These are phyloP conservation scores for Tragulus kanchil DNA, from an alignment of 2,113 vertebrate genomes.

Conservation along the genomic window DNA sequence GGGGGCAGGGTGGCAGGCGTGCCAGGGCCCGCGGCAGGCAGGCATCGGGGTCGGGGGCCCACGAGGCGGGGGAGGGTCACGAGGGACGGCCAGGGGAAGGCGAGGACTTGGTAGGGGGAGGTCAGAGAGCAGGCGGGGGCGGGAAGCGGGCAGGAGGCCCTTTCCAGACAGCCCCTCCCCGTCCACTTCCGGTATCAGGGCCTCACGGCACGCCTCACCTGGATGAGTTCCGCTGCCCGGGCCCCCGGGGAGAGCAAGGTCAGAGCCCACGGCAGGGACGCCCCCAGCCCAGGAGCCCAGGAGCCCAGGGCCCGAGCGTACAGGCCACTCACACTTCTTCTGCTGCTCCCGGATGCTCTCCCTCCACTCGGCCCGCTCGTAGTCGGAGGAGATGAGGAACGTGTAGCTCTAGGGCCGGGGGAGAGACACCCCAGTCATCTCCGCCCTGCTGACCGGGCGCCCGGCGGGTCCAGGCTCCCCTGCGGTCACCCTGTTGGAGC, in stretches of 20 bases:
- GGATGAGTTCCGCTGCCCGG: not conserved
- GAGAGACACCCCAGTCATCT: not conserved
- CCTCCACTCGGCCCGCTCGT: conserved; percentile 97
- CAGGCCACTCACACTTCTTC: conserved; percentile 95
- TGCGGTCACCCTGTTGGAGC: rapidly evolving
- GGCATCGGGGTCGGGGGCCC: not conserved
- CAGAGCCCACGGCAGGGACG: not conserved
- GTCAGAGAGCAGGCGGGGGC: too few relatives aligned
- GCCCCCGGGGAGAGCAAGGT: not conserved
- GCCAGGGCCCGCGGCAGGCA: not conserved
- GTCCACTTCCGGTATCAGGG: not conserved
- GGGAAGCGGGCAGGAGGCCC: not conserved
- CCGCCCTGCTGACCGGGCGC: rapidly evolving
- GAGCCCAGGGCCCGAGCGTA: rapidly evolving
- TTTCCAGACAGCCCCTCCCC: not conserved
- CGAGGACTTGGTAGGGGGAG: not conserved
- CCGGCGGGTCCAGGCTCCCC: rapidly evolving
- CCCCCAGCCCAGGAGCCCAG: rapidly evolving
- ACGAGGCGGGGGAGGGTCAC: rapidly evolving
- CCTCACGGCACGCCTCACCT: not conserved
- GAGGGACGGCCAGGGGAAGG: not conserved
- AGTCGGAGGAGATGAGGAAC: conserved; percentile 97
- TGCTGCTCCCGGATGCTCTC: conserved; percentile 97
- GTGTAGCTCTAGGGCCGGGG: conserved; percentile 92
- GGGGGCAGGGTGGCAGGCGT: not conserved